These are phyloP conservation scores for Plodia interpunctella DNA, from an alignment of 1,140 invertebrate genomes.

Conservation along the genomic window DNA sequence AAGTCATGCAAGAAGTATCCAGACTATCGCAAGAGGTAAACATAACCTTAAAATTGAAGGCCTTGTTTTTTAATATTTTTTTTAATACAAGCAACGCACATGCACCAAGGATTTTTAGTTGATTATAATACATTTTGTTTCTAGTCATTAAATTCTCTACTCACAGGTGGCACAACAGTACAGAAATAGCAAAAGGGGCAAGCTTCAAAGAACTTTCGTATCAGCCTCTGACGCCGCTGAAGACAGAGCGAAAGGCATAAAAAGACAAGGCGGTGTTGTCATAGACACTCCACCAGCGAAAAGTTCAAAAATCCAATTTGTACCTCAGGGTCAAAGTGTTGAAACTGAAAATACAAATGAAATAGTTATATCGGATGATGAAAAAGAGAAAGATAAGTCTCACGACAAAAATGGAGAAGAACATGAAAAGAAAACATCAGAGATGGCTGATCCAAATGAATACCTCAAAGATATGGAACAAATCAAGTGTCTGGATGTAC, in stretches of 20 bases:
- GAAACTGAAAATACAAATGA: constrained; percentile 18
- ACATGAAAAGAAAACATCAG: constrained; percentile 17
- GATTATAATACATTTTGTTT: too few species aligned
- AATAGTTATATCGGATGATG: background rate
- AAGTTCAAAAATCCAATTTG: constrained; percentile 46
- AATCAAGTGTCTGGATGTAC: constrained; percentile 44
- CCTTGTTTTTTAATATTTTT: background rate
- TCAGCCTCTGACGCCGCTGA: constrained; percentile 81
- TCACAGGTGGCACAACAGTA: constrained; percentile 76
- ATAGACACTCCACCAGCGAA: constrained; percentile 33
- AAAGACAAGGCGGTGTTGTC: constrained; percentile 73
- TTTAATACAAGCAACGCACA: background rate
- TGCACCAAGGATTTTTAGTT: too few species aligned
- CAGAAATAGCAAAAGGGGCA: constrained; percentile 77
- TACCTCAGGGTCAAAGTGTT: constrained; percentile 33
- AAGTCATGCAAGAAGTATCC: constrained; percentile 77
- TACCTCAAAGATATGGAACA: constrained; percentile 46
- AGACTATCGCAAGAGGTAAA: constrained; percentile 74
- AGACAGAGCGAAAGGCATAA: constrained; percentile 70
- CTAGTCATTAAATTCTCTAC: too few species aligned
- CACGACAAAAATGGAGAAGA: background rate
- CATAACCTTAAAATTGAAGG: background rate
- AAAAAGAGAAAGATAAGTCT: background rate
- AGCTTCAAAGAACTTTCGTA: constrained; percentile 81
- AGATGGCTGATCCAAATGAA: constrained; percentile 24